Percentiles rank a stretch among this genome's conserved stretches.
Conservation (phyloP, 2,113 vertebrate species). For the Pomatorhinus ruficollis region DNA sequence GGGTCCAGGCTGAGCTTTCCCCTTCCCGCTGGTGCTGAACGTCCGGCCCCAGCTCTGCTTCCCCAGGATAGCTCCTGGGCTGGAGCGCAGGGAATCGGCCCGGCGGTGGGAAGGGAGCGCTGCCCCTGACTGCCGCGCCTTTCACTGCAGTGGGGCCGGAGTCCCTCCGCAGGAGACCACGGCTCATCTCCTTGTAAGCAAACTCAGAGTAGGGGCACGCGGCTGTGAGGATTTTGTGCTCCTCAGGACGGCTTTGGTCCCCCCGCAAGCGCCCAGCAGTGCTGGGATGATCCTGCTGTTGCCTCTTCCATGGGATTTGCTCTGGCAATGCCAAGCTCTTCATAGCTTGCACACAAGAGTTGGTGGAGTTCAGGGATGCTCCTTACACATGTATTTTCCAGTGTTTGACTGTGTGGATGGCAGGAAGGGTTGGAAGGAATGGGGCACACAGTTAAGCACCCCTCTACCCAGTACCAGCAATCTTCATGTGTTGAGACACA, state of each 20-base stretch:
- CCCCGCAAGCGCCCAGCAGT: not conserved
- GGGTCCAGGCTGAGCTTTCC: not conserved
- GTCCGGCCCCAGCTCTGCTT: not conserved
- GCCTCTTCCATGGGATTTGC: not conserved
- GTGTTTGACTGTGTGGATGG: not conserved
- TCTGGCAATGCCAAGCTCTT: not conserved
- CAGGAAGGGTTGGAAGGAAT: not conserved
- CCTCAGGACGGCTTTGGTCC: not conserved
- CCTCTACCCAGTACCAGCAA: not conserved
- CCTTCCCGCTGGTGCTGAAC: not conserved
- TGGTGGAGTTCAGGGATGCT: not conserved
- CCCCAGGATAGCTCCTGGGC: not conserved
- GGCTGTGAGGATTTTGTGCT: not conserved
- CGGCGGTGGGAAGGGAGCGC: rapidly evolving
- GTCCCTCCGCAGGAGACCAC: rapidly evolving
- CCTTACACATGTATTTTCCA: not conserved
- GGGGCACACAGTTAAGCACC: not conserved
- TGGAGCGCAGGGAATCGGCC: rapidly evolving
- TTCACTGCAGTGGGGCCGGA: not conserved
- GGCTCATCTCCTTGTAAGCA: not conserved
- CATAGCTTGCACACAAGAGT: rapidly evolving
- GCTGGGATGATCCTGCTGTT: not conserved
- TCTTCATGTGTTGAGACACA: not conserved
- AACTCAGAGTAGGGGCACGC: rapidly evolving
- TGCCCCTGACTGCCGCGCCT: rapidly evolving